Evolutionary conservation across 2,888 invertebrate species (phyloP).

Genomic region (Caenorhabditis sp.): DNA sequence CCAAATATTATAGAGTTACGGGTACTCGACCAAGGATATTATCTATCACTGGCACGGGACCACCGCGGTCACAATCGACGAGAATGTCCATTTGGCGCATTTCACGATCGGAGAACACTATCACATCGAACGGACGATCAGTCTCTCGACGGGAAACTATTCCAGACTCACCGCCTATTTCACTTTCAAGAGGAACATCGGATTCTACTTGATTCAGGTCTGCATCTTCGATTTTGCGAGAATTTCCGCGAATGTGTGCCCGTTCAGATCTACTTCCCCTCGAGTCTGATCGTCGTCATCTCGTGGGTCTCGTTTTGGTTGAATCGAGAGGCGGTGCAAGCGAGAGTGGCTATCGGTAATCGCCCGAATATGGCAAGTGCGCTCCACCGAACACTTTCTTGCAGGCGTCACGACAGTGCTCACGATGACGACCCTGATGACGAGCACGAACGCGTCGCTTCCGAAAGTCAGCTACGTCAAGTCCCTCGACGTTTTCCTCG

Average conservation of each 20-base stretch:
- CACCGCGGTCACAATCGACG: constrained; percentile 77
- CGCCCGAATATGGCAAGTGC: background rate
- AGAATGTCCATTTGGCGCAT: constrained; percentile 79
- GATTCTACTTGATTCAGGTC: constrained; percentile 79
- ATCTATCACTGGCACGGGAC: constrained; percentile 79
- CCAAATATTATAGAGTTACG: constrained; percentile 70
- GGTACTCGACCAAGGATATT: constrained; percentile 80
- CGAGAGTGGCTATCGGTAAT: constrained; percentile 79
- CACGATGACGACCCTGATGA: constrained; percentile 80
- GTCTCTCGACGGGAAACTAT: constrained; percentile 79
- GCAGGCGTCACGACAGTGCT: constrained; percentile 80
- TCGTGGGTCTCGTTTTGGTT: constrained; percentile 79
- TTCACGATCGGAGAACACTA: constrained; percentile 78
- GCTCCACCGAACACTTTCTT: constrained; percentile 13
- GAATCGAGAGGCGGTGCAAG: constrained; percentile 80
- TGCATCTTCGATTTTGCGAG: background rate
- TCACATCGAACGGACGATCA: constrained; percentile 77
- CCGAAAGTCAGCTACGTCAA: constrained; percentile 80
- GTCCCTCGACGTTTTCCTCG: constrained; percentile 79
- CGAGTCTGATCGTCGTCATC: constrained; percentile 79
- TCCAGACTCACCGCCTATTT: constrained; percentile 79
- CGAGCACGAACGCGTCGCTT: constrained; percentile 79
- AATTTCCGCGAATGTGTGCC: background rate
- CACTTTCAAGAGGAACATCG: constrained; percentile 78
- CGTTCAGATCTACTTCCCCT: constrained; percentile 79